Conservation (phyloP, 2,113 vertebrate species). For the Microtus montanus region DNA sequence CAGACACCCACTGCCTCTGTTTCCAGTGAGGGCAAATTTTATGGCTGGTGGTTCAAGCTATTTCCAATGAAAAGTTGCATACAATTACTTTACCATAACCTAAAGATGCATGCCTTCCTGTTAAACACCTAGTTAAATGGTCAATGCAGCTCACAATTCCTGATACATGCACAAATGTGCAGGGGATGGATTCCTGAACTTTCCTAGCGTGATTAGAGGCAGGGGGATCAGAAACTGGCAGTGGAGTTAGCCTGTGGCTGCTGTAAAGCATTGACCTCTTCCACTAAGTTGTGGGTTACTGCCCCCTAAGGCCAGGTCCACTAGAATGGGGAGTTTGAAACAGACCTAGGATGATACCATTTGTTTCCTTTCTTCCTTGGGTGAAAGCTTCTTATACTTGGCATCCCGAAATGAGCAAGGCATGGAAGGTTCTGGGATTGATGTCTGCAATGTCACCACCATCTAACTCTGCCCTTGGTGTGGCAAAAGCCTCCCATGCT, state of each 20-base stretch:
- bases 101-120: slow-evolving; percentile 12
- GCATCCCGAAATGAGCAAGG: neutral
- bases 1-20: neutral
- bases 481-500: neutral
- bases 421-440: neutral
- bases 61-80: slow-evolving; percentile 39
- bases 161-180: neutral
- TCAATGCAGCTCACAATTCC: neutral
- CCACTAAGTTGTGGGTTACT: neutral
- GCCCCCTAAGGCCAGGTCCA: neutral
- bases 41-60: slow-evolving; percentile 40
- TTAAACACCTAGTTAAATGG: neutral
- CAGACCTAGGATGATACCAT: neutral
- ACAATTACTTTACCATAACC: slow-evolving; percentile 12
- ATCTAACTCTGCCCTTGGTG: neutral
- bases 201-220: neutral
- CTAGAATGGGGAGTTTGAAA: neutral
- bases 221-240: neutral
- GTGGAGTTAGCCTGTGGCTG: neutral
- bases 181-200: neutral
- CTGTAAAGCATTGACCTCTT: neutral
- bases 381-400: neutral
- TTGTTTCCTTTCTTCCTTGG: neutral
- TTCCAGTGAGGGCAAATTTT: slow-evolving; percentile 66
- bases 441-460: neutral